Evolutionary conservation across 2,888 invertebrate species (phyloP).

Genomic region (Horisme vitalbata): DNA sequence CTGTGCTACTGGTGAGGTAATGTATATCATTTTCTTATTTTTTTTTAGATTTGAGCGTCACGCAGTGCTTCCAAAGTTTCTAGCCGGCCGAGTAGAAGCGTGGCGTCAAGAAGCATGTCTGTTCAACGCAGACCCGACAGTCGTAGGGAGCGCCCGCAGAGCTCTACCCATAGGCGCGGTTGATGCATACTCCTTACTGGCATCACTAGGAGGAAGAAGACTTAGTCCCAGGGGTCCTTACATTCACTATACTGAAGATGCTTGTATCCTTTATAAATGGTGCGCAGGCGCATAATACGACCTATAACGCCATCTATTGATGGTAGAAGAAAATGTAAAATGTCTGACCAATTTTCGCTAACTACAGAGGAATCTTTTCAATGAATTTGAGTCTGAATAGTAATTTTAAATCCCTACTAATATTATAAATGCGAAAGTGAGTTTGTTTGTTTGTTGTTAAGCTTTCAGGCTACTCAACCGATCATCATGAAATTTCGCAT

Average conservation of each 20-base stretch:
- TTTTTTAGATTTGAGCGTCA: constrained; percentile 93
- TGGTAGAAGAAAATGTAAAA: too few species aligned
- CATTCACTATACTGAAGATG: constrained; percentile 95
- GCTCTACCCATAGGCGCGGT: constrained; percentile 89
- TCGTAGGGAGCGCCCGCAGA: constrained; percentile 94
- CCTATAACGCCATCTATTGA: neutral
- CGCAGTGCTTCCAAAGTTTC: constrained; percentile 95
- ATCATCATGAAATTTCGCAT: too few species aligned
- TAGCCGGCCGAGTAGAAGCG: constrained; percentile 94
- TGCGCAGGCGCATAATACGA: neutral
- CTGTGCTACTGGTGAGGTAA: constrained; percentile 98
- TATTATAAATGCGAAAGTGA: too few species aligned
- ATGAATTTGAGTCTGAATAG: too few species aligned
- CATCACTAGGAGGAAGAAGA: constrained; percentile 95
- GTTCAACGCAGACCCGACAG: constrained; percentile 94
- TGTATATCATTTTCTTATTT: neutral
- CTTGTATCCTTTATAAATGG: constrained; percentile 90
- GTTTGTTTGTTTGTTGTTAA: too few species aligned
- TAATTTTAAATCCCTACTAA: too few species aligned
- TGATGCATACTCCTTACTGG: constrained; percentile 94
- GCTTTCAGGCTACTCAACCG: too few species aligned
- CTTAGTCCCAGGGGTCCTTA: constrained; percentile 86
- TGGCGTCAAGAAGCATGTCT: constrained; percentile 93
- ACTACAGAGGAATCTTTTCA: too few species aligned
- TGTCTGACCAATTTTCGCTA: too few species aligned